These are phyloP conservation scores for Beris chalybata DNA, from an alignment of 2,888 invertebrate species.

Conservation along the genomic window DNA sequence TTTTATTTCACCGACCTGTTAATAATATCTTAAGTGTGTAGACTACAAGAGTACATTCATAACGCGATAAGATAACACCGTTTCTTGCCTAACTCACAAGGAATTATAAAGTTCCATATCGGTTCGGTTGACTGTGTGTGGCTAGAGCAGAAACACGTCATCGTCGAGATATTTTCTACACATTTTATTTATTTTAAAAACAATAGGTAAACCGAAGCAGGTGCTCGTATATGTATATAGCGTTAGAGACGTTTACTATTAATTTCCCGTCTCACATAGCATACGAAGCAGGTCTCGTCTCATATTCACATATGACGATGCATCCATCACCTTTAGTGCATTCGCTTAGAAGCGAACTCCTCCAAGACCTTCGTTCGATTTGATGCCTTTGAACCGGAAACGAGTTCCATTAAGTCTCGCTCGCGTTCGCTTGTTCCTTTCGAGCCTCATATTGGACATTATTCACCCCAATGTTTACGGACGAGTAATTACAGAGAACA, in stretches of 20 bases:
- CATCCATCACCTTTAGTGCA: not conserved
- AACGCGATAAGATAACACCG: constrained; percentile 6
- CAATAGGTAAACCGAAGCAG: too few species aligned
- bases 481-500: constrained; percentile 5
- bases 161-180: not conserved
- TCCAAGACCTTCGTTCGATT: not conserved
- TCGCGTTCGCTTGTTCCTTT: not conserved
- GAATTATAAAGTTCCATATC: not conserved
- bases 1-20: not conserved
- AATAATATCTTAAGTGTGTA: not conserved
- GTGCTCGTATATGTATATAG: too few species aligned
- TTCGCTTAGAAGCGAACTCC: not conserved
- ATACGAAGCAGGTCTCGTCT: too few species aligned
- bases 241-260: too few species aligned
- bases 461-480: constrained; percentile 6
- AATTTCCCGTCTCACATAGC: too few species aligned
- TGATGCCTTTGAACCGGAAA: constrained; percentile 2
- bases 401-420: not conserved
- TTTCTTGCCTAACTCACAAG: constrained; percentile 3
- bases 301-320: too few species aligned
- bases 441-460: not conserved
- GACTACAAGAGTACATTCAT: not conserved
- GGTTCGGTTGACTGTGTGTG: too few species aligned
- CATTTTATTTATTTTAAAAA: too few species aligned
- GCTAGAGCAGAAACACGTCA: not conserved